These are phyloP conservation scores for Lasioglossum lativentre DNA, from an alignment of 2,888 invertebrate genomes.

Conservation along the genomic window DNA sequence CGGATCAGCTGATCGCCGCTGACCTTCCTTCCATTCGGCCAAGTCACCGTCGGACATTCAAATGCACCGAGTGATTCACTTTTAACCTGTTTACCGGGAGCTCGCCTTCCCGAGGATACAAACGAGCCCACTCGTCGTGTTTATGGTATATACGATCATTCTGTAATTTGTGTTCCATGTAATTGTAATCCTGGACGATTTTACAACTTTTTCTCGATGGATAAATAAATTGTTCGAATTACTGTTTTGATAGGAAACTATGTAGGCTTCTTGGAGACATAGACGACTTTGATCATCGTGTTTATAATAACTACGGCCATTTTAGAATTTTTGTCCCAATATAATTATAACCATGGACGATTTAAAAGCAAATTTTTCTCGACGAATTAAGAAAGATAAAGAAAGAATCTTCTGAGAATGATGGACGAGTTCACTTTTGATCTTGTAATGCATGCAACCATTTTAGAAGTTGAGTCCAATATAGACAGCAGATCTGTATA, in stretches of 20 bases:
- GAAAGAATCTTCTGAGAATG: not conserved
- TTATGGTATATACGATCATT: not conserved
- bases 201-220: not conserved
- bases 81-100: constrained; percentile 17
- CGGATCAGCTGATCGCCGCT: constrained; percentile 76
- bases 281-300: too few species aligned
- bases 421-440: not conserved
- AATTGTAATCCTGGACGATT: not conserved
- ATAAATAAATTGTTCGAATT: not conserved
- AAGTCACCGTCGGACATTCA: constrained; percentile 47
- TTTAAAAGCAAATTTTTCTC: not conserved
- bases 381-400: not conserved
- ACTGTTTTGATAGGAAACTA: not conserved
- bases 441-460: not conserved
- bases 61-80: not conserved
- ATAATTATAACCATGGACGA: not conserved
- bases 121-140: not conserved
- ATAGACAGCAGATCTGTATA: not conserved
- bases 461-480: not conserved
- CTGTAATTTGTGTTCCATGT: not conserved
- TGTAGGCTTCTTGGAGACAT: not conserved
- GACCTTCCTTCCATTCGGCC: constrained; percentile 74
- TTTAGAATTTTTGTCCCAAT: not conserved
- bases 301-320: not conserved
- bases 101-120: not conserved